Percentiles rank a stretch among this genome's conserved stretches.
Conservation (phyloP, 2,888 invertebrate species). For the Nomada lathburiana region DNA sequence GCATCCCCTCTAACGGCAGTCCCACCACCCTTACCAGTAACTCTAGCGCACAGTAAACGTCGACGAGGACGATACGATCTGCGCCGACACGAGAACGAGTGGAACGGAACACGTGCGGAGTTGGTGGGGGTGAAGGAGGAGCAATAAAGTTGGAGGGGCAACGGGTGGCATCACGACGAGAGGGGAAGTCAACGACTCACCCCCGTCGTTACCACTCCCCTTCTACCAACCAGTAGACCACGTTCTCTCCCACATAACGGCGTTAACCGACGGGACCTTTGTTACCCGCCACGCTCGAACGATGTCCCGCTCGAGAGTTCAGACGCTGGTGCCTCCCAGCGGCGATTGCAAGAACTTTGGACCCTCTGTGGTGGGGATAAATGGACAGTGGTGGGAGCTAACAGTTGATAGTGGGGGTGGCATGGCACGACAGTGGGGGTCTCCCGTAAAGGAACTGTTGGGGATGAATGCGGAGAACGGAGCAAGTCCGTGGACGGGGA, state of each 20-base stretch:
- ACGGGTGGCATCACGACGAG: constrained; percentile 54
- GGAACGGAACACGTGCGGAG: constrained; percentile 54
- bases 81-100: constrained; percentile 49
- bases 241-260: constrained; percentile 70
- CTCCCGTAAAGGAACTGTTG: constrained; percentile 54
- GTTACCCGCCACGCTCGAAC: constrained; percentile 70
- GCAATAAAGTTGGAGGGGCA: constrained; percentile 62
- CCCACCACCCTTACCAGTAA: constrained; percentile 49
- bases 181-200: constrained; percentile 69
- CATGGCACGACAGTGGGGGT: constrained; percentile 48
- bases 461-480: constrained; percentile 69
- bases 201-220: constrained; percentile 72
- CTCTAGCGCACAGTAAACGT: constrained; percentile 26
- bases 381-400: constrained; percentile 37
- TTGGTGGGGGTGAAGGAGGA: constrained; percentile 70
- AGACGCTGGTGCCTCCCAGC: constrained; percentile 75
- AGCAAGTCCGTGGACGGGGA: constrained; percentile 66
- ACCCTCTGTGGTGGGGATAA: constrained; percentile 41
- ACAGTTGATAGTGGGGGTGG: constrained; percentile 15
- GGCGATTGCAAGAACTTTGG: constrained; percentile 70
- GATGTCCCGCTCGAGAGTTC: constrained; percentile 62
- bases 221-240: constrained; percentile 72
- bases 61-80: constrained; percentile 57
- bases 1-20: constrained; percentile 56
- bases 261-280: constrained; percentile 68